Base-by-base conservation (phyloP, 92 coral and sea anemone genomes). In the Siderastrea siderea region DNA sequence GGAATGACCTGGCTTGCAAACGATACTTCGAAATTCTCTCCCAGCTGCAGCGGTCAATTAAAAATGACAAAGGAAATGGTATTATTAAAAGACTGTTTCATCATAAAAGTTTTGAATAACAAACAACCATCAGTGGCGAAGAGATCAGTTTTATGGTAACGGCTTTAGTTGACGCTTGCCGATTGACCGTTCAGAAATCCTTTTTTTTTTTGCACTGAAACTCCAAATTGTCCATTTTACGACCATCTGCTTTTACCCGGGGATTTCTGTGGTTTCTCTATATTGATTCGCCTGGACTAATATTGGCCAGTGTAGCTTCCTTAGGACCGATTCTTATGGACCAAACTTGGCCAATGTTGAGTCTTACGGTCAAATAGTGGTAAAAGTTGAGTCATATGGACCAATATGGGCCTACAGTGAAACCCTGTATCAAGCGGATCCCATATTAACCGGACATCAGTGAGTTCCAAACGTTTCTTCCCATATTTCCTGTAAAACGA, bases 41-140 rank as follows among this genome's bases (percentile, higher is more conserved):
- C 0, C 66, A 46, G 43, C 19, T n/a, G 38, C 66, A 46, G 43
- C 19, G 44, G 38, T 26, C 38, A 5, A 43, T 16, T 12, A 11
- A 50, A 26, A 2, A 26, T 26, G 38, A 26, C 0, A 26, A 26
- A 26, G 38, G 38, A 10, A 67, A 48, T 17, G 53, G 66, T 16
- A 54, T 19, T 2, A 2, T 74, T 26, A 15, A 45, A 66, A 88
- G 87, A 15, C 91, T 87, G 63, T 88, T 87, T 81, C 87, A 88
- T 44, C 52, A 49, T 53, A 54, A 74, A 43, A 83, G 91, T 4
- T 64, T 47, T 45, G 14, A 46, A 50, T 52, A 63, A 48, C 55
- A 57, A 12, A 43, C 46, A 9, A 3, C 78, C 61, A 77, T 82
- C 65, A 60, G 48, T 53, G 83, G 81, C 3, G 11, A 17, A 50